Evolutionary conservation across 2,113 vertebrate genomes (phyloP).

Genomic region (Xiphophorus maculatus): DNA sequence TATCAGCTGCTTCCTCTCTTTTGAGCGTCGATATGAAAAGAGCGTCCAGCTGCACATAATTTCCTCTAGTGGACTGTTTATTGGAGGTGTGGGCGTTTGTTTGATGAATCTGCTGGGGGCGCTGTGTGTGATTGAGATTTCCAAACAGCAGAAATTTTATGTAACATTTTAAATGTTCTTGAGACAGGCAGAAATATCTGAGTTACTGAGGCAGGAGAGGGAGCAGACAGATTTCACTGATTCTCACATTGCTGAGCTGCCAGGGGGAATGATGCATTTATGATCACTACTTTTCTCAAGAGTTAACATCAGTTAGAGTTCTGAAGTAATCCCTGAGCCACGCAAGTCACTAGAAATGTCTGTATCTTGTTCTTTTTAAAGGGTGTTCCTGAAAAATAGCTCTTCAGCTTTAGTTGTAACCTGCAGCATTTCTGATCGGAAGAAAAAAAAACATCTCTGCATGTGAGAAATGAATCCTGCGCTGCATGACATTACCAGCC

Average conservation of each 20-base stretch:
- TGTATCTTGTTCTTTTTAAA: neutral
- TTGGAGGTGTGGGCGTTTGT: slow-evolving; percentile 44
- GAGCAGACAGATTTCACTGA: neutral
- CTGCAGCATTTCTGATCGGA: neutral
- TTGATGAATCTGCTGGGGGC: slow-evolving; percentile 27
- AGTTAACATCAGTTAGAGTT: neutral
- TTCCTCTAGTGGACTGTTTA: slow-evolving; percentile 12
- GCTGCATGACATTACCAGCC: slow-evolving; percentile 36
- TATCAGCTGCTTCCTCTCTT: neutral
- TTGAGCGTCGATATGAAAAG: slow-evolving; percentile 3
- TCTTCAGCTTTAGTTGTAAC: neutral
- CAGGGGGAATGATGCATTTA: neutral
- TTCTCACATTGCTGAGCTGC: neutral
- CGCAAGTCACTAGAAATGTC: neutral
- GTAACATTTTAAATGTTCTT: slow-evolving; percentile 15
- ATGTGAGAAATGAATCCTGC: slow-evolving; percentile 28
- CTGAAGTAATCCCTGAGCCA: neutral
- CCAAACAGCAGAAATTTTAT: slow-evolving; percentile 42
- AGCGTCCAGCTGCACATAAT: slow-evolving; percentile 19
- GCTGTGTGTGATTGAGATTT: neutral
- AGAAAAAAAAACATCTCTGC: neutral
- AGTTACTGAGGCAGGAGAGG: neutral
- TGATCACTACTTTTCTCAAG: neutral
- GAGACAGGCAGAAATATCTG: slow-evolving; percentile 8
- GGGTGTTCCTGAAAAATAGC: neutral